Percentiles rank a stretch among this genome's conserved stretches.
Evolutionary conservation across 1,140 invertebrate species (phyloP).

Genomic region (Drosophila persimilis): DNA sequence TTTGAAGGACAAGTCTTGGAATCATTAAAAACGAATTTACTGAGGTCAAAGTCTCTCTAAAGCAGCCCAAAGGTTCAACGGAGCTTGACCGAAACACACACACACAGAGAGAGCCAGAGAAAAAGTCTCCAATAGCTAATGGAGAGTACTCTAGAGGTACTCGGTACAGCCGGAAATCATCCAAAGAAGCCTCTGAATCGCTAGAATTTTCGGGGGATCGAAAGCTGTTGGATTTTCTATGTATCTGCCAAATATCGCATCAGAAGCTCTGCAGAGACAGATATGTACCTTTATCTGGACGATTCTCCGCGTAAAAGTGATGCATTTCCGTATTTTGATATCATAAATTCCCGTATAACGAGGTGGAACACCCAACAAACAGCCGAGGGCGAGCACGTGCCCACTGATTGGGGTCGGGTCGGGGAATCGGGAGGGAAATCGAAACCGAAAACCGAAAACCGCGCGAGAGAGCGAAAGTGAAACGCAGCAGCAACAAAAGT

Average conservation of each 20-base stretch:
- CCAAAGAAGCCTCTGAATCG: no score
- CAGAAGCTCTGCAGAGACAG: no score
- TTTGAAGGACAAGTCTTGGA: slow-evolving; percentile 43
- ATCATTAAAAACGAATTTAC: slow-evolving; percentile 53
- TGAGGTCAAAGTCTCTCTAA: slow-evolving; percentile 26
- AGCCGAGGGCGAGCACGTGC: slow-evolving; percentile 47
- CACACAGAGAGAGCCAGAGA: not conserved
- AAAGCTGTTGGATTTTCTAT: no score
- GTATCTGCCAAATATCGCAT: no score
- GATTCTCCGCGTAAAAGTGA: not conserved
- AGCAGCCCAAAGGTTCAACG: slow-evolving; percentile 21
- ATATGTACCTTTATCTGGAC: no score
- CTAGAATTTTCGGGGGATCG: no score
- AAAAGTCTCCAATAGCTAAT: slow-evolving; percentile 2
- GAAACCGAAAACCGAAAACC: slow-evolving; percentile 51
- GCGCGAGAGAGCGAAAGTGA: slow-evolving; percentile 68
- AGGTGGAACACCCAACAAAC: not conserved
- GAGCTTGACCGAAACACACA: slow-evolving; percentile 16
- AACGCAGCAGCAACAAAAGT: slow-evolving; percentile 72
- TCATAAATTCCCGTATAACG: no score
- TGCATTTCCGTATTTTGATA: slow-evolving; percentile 1
- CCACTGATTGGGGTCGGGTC: slow-evolving; percentile 4
- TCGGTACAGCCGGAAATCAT: no score
- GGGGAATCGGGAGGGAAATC: slow-evolving; percentile 36
- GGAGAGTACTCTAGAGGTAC: no score